Conservation (phyloP, 2,113 vertebrate genomes). For the Amphilophus citrinellus region DNA sequence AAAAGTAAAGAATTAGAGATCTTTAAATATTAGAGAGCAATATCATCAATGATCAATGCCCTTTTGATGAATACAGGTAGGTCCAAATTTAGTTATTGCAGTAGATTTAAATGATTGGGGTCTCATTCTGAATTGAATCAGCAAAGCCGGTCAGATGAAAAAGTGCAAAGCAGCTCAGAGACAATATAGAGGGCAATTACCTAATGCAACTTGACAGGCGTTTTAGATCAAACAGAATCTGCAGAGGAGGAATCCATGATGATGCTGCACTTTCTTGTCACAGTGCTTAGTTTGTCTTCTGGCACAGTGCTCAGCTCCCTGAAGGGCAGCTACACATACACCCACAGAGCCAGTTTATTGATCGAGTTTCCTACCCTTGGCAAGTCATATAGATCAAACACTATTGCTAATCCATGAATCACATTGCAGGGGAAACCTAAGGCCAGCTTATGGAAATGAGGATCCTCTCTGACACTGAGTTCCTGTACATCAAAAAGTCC, state of each 20-base stretch:
- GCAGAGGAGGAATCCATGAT: slow-evolving; percentile 50
- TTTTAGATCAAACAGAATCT: slow-evolving; percentile 46
- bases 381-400: slow-evolving; percentile 47
- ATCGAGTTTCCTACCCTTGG: slow-evolving; percentile 3
- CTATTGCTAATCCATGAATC: slow-evolving; percentile 35
- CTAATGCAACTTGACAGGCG: slow-evolving; percentile 64
- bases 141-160: slow-evolving; percentile 34
- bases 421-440: slow-evolving; percentile 23
- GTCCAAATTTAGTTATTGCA: neutral
- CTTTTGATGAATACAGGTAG: neutral
- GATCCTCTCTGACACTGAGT: slow-evolving; percentile 19
- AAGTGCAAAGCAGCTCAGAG: slow-evolving; percentile 38
- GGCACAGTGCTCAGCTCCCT: slow-evolving; percentile 34
- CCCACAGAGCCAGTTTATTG: slow-evolving; percentile 33
- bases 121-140: slow-evolving; percentile 26
- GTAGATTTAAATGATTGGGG: neutral
- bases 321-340: slow-evolving; percentile 39
- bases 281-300: slow-evolving; percentile 55
- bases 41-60: neutral
- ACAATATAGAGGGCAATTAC: slow-evolving; percentile 60
- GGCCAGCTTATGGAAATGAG: slow-evolving; percentile 34
- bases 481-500: slow-evolving; percentile 33
- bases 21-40: neutral
- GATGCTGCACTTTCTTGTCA: slow-evolving; percentile 64
- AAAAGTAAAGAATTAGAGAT: neutral